phyloP scores from a whole-genome alignment of 2,797 vertebrate genomes.

The Falco concolor region DNA sequence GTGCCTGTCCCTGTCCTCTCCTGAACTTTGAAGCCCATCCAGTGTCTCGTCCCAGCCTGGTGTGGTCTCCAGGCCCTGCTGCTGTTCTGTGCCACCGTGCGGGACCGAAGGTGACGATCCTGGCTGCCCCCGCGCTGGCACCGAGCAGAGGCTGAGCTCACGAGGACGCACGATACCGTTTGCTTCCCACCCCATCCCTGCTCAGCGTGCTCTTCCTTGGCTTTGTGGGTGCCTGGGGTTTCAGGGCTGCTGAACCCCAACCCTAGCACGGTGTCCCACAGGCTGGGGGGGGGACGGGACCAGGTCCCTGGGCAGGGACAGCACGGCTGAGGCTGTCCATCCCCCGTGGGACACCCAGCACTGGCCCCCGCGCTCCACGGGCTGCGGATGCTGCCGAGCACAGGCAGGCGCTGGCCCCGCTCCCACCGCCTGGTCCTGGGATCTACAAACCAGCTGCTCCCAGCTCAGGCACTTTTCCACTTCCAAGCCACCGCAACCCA shows the following conservation, averaged over 20 bases:
- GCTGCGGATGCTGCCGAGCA: not conserved
- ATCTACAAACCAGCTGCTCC: not conserved
- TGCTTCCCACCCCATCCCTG: not conserved
- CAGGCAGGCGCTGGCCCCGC: not conserved
- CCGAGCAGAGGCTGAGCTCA: not conserved
- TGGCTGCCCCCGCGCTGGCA: fast-evolving
- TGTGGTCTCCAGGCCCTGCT: not conserved
- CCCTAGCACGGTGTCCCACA: fast-evolving
- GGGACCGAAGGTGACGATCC: fast-evolving
- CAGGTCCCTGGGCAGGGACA: not conserved
- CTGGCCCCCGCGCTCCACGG: not conserved
- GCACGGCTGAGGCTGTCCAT: not conserved
- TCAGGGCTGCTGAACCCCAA: not conserved
- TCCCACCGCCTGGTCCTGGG: not conserved
- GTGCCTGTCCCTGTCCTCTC: not conserved
- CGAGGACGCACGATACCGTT: not conserved
- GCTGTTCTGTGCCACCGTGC: not conserved
- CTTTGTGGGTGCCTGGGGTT: not conserved
- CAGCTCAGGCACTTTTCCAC: not conserved
- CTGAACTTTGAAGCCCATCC: not conserved
- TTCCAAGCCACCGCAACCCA: not conserved
- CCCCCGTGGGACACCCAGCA: fast-evolving
- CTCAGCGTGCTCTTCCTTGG: not conserved
- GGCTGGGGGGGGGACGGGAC: too few relatives aligned
- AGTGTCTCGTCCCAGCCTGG: not conserved